These are phyloP conservation scores for Philaethria dido DNA, from an alignment of 2,888 invertebrate species.

Conservation along the genomic window DNA sequence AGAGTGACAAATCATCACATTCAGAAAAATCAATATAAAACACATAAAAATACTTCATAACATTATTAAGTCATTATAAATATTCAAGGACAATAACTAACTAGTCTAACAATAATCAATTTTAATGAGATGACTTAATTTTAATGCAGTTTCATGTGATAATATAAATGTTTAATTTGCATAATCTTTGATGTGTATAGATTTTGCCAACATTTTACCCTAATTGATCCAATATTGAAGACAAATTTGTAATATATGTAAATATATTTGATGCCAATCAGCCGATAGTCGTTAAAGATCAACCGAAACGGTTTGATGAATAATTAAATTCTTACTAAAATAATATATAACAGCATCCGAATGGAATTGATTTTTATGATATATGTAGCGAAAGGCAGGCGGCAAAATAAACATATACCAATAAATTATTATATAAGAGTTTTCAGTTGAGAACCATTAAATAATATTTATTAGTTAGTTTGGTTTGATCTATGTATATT, in stretches of 20 bases:
- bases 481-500: slow-evolving; percentile 11
- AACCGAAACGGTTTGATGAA: slow-evolving; percentile 35
- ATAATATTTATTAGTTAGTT: slow-evolving; percentile 26
- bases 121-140: slow-evolving; percentile 20
- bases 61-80: not conserved
- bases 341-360: slow-evolving; percentile 27
- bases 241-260: slow-evolving; percentile 34
- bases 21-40: not conserved
- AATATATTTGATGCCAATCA: slow-evolving; percentile 41
- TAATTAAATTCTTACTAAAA: slow-evolving; percentile 39
- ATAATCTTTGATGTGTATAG: slow-evolving; percentile 23
- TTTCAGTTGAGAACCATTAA: slow-evolving; percentile 30
- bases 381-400: slow-evolving; percentile 38
- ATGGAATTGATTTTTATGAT: slow-evolving; percentile 44
- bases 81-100: not conserved
- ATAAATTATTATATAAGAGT: slow-evolving; percentile 27
- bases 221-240: slow-evolving; percentile 26
- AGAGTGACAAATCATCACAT: not conserved
- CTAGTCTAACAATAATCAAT: slow-evolving; percentile 5
- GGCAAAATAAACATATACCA: slow-evolving; percentile 43
- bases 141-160: slow-evolving; percentile 2
- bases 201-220: slow-evolving; percentile 21
- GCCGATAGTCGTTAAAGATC: slow-evolving; percentile 30
- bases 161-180: slow-evolving; percentile 15
- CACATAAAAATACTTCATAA: not conserved